Evolutionary conservation across 1,140 invertebrate genomes (phyloP), one percentile per base, ranked within the genome.

Genomic region (Aphaenogaster rudis): DNA sequence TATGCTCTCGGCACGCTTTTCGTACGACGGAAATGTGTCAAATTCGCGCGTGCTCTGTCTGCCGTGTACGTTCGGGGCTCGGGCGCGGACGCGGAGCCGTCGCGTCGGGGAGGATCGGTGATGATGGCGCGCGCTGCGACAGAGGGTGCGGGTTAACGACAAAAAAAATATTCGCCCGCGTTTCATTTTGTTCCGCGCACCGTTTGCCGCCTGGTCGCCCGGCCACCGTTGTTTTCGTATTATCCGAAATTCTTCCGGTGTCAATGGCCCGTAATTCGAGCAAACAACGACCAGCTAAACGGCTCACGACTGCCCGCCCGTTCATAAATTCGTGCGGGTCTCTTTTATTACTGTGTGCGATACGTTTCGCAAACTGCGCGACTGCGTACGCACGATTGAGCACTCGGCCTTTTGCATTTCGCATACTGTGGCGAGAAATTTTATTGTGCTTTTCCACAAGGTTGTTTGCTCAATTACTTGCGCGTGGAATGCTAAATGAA

Each of bases 11-110:
- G 79, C 71, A 88, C 71, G 91, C 61, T 91, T 88, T 86, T 77
- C 82, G 74, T 66, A 72, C 79, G 63, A 72, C 74, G 76, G 78
- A 91, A 90, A 91, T 91, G 88, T 91, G 88, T 91, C 90, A 90
- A 91, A 91, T 88, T 87, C 77, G 89, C 86, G 80, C 76, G 88
- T 76, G 89, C 77, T 64, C 54, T 67, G 77, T 78, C 76, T 85
- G 33, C 61, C 45, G 78, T 48, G 57, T 79, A 78, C 76, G 71
- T 67, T 42, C 79, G 66, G 42, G 42, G 79, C 45, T 52, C 67
- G 33, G 28, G 28, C 28, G 28, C 28, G 28, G 28, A 28, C 28
- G 28, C 17, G 66, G 67, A 69, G 76, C 42, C 45, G 48, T 36
- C 48, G 36, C 42, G 42, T 48, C 42, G 48, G 21, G 77, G 28